Evolutionary conservation across 2,888 invertebrate genomes (phyloP).

Genomic region (Neoitamus cyanurus): DNA sequence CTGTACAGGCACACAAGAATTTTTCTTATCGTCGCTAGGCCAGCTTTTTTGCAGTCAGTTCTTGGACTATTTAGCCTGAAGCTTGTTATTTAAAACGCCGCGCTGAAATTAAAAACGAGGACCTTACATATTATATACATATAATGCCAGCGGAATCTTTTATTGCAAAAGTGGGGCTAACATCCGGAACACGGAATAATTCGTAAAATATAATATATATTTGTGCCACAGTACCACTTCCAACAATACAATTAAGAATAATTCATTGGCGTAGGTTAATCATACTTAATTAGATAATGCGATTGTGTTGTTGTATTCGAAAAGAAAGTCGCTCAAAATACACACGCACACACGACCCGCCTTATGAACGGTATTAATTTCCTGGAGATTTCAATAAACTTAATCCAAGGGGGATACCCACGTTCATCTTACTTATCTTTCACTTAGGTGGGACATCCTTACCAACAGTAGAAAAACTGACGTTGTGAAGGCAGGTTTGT

Average conservation of each 20-base stretch:
- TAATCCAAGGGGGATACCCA: neutral
- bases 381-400: constrained; percentile 47
- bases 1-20: no score
- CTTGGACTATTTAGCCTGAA: no score
- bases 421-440: constrained; percentile 1
- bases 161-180: no score
- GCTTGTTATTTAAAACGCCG: no score
- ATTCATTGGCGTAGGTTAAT: constrained; percentile 50
- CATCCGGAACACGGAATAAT: neutral
- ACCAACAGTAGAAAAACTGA: no score
- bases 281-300: constrained; percentile 51
- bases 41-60: no score
- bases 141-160: neutral
- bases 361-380: constrained; percentile 47
- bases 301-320: constrained; percentile 20
- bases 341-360: neutral
- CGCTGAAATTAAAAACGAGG: neutral
- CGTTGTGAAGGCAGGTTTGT: no score
- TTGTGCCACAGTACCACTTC: no score
- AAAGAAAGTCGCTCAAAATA: neutral
- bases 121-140: no score
- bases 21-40: no score
- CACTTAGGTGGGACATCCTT: neutral
- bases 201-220: constrained; percentile 49
- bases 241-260: constrained; percentile 50